Percentiles rank a stretch among this genome's conserved stretches.
Evolutionary conservation across 2,113 vertebrate genomes (phyloP).

Genomic region (Clarias macrocephalus): DNA sequence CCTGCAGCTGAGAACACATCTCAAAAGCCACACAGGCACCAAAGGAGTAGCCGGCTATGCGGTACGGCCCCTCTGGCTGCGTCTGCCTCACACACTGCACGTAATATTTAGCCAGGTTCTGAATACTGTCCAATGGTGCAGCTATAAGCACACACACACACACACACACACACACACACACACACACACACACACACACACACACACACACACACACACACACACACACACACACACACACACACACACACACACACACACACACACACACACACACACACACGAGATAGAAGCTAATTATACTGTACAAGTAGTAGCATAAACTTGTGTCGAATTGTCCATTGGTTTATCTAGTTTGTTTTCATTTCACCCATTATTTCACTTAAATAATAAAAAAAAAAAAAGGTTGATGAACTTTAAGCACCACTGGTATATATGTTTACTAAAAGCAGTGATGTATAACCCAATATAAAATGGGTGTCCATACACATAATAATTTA

Average conservation of each 20-base stretch:
- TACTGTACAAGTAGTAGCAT: neutral
- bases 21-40: constrained; percentile 98
- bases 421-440: neutral
- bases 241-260: no score
- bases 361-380: neutral
- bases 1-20: constrained; percentile 93
- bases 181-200: no score
- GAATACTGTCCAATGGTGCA: constrained; percentile 91
- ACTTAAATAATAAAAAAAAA: neutral
- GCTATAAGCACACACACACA: constrained; percentile 64
- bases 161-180: neutral
- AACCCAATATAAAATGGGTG: neutral
- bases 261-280: no score
- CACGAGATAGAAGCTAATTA: neutral
- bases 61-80: constrained; percentile 89
- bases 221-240: no score
- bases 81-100: constrained; percentile 82
- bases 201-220: no score
- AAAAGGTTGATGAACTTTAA: neutral
- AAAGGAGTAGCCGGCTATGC: constrained; percentile 91
- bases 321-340: neutral
- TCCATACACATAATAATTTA: neutral
- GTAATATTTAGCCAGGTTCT: constrained; percentile 86
- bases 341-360: neutral
- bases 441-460: neutral